phyloP scores from a whole-genome alignment of 2,113 vertebrate species.

The Misgurnus anguillicaudatus region DNA sequence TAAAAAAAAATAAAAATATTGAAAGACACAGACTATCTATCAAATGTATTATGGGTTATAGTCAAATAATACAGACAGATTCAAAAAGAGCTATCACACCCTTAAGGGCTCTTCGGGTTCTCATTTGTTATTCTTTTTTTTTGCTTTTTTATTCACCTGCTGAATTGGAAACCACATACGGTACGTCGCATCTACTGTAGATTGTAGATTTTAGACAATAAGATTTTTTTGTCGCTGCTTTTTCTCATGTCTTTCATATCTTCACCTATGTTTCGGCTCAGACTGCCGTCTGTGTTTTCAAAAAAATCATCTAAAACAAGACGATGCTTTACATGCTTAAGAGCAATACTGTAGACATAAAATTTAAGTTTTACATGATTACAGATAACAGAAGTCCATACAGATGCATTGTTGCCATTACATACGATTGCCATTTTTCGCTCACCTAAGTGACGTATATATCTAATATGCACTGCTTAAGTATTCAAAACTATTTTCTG shows the following conservation, averaged over 20 bases:
- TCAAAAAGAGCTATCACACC: constrained; percentile 36
- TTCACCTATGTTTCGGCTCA: constrained; percentile 14
- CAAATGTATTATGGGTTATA: constrained; percentile 32
- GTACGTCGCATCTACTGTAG: constrained; percentile 21
- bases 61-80: constrained; percentile 41
- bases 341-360: background rate
- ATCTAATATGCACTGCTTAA: background rate
- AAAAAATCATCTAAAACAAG: too few relatives aligned
- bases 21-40: constrained; percentile 18
- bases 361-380: background rate
- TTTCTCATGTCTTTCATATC: background rate
- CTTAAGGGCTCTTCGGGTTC: constrained; percentile 4
- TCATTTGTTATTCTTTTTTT: constrained; percentile 21
- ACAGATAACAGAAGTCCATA: too few relatives aligned
- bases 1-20: background rate
- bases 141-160: constrained; percentile 29
- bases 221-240: constrained; percentile 17
- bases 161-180: constrained; percentile 12
- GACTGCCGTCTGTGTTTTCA: background rate
- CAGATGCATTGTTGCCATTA: too few relatives aligned
- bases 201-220: constrained; percentile 14
- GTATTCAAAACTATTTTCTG: too few relatives aligned
- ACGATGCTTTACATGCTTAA: background rate
- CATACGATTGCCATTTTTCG: too few relatives aligned
- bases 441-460: too few relatives aligned